These are phyloP conservation scores for Schizopygopsis malacanthus DNA, from an alignment of 2,797 vertebrate species.

Conservation along the genomic window DNA sequence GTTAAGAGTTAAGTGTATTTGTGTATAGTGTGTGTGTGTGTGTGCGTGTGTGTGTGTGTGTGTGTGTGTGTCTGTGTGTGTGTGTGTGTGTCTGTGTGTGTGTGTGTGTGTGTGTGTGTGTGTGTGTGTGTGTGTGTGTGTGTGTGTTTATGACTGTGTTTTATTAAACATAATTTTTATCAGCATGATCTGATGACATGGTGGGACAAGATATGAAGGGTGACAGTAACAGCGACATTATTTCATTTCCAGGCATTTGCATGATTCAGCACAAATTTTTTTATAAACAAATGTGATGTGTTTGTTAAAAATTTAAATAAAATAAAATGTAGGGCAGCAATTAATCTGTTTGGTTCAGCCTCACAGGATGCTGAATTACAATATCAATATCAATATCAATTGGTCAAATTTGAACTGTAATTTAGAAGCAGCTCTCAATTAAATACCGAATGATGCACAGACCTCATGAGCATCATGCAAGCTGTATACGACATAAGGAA, in stretches of 20 bases:
- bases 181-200: not conserved
- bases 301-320: not conserved
- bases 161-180: not conserved
- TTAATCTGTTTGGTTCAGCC: not conserved
- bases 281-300: not conserved
- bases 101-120: no score
- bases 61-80: no score
- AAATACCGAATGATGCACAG: not conserved
- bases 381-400: not conserved
- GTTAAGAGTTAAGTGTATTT: not conserved
- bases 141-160: not conserved
- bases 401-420: not conserved
- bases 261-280: not conserved
- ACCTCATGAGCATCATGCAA: not conserved
- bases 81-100: no score
- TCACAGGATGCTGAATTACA: not conserved
- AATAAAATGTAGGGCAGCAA: not conserved
- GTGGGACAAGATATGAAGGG: not conserved
- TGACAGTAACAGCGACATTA: not conserved
- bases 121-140: no score
- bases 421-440: not conserved
- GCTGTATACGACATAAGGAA: not conserved
- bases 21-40: constrained; percentile 8
- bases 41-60: constrained; percentile 6
- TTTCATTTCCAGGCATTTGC: not conserved